Conservation (phyloP, 2,797 vertebrate genomes). For the Carcharodon carcharias region DNA sequence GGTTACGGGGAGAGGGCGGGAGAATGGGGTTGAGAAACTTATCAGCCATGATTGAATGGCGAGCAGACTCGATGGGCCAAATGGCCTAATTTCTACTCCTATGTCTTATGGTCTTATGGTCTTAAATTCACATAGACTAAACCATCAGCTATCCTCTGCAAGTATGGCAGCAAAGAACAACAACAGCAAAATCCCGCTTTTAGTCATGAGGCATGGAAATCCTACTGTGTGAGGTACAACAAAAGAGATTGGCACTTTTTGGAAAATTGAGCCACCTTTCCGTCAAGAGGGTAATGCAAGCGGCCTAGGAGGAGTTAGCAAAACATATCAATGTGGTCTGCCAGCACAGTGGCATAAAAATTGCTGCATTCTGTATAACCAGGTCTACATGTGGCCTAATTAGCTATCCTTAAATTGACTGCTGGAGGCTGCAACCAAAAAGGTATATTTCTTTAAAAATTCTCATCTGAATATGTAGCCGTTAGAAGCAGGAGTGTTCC, state of each 20-base stretch:
- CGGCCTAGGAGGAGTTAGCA: neutral
- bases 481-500: neutral
- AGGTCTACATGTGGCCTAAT: neutral
- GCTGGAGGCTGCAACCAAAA: neutral
- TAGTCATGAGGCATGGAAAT: neutral
- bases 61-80: no score
- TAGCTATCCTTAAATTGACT: neutral
- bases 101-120: no score
- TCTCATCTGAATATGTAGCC: neutral
- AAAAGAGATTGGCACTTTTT: neutral
- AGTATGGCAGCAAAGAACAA: neutral
- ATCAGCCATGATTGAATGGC: no score
- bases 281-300: neutral
- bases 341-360: neutral
- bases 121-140: neutral
- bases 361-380: neutral
- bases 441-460: neutral
- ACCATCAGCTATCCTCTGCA: neutral
- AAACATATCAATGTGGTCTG: neutral
- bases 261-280: neutral
- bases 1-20: no score
- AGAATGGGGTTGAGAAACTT: no score
- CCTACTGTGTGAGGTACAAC: neutral
- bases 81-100: no score
- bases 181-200: neutral